Percentiles rank a stretch among this genome's conserved stretches.
phyloP scores from a whole-genome alignment of 2,113 vertebrate species.

The Morone chrysops region DNA sequence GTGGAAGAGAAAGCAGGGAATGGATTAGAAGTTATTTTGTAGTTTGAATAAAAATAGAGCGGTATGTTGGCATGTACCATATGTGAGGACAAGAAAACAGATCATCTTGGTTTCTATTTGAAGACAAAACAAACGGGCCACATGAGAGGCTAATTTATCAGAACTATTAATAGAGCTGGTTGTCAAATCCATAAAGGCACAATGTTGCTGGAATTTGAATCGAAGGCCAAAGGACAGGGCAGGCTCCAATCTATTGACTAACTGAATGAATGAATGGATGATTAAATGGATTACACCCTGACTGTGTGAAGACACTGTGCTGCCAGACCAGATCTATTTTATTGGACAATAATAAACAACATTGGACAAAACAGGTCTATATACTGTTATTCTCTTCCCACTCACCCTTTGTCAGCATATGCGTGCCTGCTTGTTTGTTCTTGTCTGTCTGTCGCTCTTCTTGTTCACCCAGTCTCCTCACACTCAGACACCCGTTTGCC shows the following conservation, averaged over 20 bases:
- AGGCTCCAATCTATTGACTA: background rate
- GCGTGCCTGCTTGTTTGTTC: conserved; percentile 7
- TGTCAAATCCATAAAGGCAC: conserved; percentile 4
- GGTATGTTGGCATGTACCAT: background rate
- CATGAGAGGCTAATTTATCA: conserved; percentile 30
- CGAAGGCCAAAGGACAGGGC: conserved; percentile 34
- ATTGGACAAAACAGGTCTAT: background rate
- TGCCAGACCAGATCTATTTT: background rate
- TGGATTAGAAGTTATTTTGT: background rate
- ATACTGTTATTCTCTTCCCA: background rate
- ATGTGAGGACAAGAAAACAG: background rate
- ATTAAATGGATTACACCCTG: conserved; percentile 6
- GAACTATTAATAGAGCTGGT: conserved; percentile 55
- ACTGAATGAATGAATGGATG: conserved; percentile 37
- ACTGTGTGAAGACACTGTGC: background rate
- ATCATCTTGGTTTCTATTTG: conserved; percentile 2
- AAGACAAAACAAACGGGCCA: conserved; percentile 33
- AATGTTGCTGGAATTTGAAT: conserved; percentile 46
- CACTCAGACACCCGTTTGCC: background rate
- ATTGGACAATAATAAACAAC: too few relatives aligned
- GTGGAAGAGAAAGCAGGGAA: background rate
- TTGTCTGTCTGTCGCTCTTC: conserved; percentile 10
- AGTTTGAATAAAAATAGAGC: background rate
- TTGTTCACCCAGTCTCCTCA: conserved; percentile 12
- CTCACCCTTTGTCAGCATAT: conserved; percentile 49